These are phyloP conservation scores for Plumapathes pennacea DNA, from an alignment of 92 coral and sea anemone species.

Conservation along the genomic window DNA sequence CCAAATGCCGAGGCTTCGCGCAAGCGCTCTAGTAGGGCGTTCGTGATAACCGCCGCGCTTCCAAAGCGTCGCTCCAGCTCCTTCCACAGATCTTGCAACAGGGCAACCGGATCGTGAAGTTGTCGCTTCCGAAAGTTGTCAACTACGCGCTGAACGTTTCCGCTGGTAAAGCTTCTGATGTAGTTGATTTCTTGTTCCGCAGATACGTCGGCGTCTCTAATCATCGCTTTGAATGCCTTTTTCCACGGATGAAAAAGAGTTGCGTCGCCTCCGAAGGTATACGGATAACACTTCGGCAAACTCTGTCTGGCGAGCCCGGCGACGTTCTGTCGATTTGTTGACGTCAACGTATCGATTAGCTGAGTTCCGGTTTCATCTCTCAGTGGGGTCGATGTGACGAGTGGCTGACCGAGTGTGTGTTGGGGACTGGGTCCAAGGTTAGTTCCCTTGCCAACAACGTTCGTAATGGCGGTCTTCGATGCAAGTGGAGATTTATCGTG, in stretches of 20 bases:
- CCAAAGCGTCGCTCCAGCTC: constrained; percentile 53
- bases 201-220: constrained; percentile 35
- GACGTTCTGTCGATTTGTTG: constrained; percentile 29
- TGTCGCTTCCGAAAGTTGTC: constrained; percentile 45
- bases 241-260: constrained; percentile 55
- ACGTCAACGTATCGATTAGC: constrained; percentile 26
- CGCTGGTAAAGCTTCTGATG: constrained; percentile 38
- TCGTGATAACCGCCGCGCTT: constrained; percentile 32
- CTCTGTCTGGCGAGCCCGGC: constrained; percentile 35
- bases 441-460: no score
- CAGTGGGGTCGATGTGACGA: constrained; percentile 25
- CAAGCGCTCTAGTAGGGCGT: constrained; percentile 36
- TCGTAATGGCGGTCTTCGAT: no score
- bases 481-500: no score
- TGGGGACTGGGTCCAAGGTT: no score
- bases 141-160: constrained; percentile 27
- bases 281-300: constrained; percentile 41
- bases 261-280: constrained; percentile 31
- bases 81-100: constrained; percentile 34
- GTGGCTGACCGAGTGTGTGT: no score
- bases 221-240: constrained; percentile 45
- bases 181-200: constrained; percentile 44
- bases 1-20: constrained; percentile 19
- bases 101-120: constrained; percentile 30
- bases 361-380: constrained; percentile 26